Evolutionary conservation across 2,888 invertebrate genomes (phyloP).

Genomic region (Ctena decussata): DNA sequence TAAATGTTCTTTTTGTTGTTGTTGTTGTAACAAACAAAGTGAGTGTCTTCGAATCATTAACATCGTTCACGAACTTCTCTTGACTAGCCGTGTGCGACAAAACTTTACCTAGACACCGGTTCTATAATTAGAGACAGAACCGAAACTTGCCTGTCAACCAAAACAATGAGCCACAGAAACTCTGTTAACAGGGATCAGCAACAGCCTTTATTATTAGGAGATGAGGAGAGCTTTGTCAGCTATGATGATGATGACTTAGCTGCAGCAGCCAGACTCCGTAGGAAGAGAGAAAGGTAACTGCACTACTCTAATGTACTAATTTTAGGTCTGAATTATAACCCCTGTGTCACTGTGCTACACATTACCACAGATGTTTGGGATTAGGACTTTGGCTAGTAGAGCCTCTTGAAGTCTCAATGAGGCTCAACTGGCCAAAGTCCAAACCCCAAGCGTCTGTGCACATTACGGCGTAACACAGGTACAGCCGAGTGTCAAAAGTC

Average conservation of each 20-base stretch:
- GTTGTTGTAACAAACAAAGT: too few relatives aligned
- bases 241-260: constrained; percentile 64
- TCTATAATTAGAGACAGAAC: not conserved
- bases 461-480: too few relatives aligned
- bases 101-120: not conserved
- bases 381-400: too few relatives aligned
- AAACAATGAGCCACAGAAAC: not conserved
- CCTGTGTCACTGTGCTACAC: too few relatives aligned
- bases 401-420: too few relatives aligned
- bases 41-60: too few relatives aligned
- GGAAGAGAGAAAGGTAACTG: constrained; percentile 48
- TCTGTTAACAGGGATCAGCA: constrained; percentile 15
- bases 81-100: not conserved
- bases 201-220: constrained; percentile 48
- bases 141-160: not conserved
- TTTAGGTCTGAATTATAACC: not conserved
- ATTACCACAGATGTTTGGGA: too few relatives aligned
- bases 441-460: too few relatives aligned
- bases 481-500: too few relatives aligned
- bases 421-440: too few relatives aligned
- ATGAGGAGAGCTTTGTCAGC: constrained; percentile 51
- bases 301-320: not conserved
- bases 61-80: too few relatives aligned
- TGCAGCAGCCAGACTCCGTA: constrained; percentile 47
- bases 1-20: too few relatives aligned